These are phyloP conservation scores for Zaprionus gabonicus DNA, from an alignment of 1,140 invertebrate genomes.

Conservation along the genomic window DNA sequence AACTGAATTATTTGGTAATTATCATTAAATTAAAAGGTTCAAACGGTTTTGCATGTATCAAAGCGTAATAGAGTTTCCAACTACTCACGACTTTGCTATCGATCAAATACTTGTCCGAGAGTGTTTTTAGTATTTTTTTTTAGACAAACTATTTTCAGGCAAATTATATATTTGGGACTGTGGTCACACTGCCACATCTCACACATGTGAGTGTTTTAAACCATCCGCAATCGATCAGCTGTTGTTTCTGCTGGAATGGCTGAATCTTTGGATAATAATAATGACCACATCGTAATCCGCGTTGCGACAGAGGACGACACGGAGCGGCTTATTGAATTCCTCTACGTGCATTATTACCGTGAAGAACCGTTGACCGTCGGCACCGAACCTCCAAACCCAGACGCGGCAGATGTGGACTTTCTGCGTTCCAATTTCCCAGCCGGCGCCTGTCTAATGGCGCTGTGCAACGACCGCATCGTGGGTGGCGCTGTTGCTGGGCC, in stretches of 20 bases:
- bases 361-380: conserved; percentile 66
- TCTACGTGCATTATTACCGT: conserved; percentile 58
- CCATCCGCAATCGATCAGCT: neutral
- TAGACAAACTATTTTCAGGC: neutral
- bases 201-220: neutral
- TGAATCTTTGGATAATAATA: neutral
- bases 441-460: conserved; percentile 54
- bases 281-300: conserved; percentile 32
- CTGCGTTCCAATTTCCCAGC: conserved; percentile 54
- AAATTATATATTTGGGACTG: neutral
- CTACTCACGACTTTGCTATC: neutral
- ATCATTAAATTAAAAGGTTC: no score
- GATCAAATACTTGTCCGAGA: neutral
- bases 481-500: conserved; percentile 58
- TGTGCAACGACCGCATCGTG: conserved; percentile 43
- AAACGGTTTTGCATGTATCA: no score
- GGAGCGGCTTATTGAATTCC: conserved; percentile 46
- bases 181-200: conserved; percentile 16
- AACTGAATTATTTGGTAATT: no score
- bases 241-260: neutral
- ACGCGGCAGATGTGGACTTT: conserved; percentile 46
- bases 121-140: conserved; percentile 16
- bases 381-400: conserved; percentile 48
- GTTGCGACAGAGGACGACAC: conserved; percentile 26
- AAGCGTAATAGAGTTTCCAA: neutral